A percentile compares a stretch with the other conserved stretches of the same genome.
Conservation (phyloP, 2,797 vertebrate genomes). For the Trichosurus vulpecula region DNA sequence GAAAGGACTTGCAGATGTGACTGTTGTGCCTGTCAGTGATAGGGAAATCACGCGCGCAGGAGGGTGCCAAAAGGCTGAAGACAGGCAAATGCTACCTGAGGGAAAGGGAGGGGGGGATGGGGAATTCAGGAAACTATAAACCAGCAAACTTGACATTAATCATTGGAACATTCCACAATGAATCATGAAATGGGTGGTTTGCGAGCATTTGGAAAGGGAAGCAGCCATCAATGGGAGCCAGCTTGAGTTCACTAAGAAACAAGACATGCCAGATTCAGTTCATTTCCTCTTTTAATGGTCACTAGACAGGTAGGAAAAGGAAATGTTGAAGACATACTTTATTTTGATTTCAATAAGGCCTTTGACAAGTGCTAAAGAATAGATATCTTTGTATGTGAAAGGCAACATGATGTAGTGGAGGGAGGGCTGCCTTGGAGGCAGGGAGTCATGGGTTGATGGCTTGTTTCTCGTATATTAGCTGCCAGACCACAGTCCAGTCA, state of each 20-base stretch:
- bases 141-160: not conserved
- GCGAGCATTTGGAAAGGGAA: not conserved
- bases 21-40: not conserved
- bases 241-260: not conserved
- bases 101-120: not conserved
- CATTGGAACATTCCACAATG: not conserved
- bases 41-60: not conserved
- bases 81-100: not conserved
- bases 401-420: not conserved
- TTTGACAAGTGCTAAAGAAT: not conserved
- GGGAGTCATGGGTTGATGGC: not conserved
- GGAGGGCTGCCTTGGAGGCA: not conserved
- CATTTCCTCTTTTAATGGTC: not conserved
- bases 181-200: constrained; percentile 2
- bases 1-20: not conserved
- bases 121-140: not conserved
- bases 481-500: not conserved
- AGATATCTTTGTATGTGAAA: not conserved
- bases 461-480: not conserved
- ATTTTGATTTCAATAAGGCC: not conserved
- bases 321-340: not conserved
- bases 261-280: not conserved
- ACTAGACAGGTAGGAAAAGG: not conserved
- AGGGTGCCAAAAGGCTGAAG: not conserved
- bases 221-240: not conserved